Conservation (phyloP, 2,113 vertebrate species). For the Chlamydotis undulata region DNA sequence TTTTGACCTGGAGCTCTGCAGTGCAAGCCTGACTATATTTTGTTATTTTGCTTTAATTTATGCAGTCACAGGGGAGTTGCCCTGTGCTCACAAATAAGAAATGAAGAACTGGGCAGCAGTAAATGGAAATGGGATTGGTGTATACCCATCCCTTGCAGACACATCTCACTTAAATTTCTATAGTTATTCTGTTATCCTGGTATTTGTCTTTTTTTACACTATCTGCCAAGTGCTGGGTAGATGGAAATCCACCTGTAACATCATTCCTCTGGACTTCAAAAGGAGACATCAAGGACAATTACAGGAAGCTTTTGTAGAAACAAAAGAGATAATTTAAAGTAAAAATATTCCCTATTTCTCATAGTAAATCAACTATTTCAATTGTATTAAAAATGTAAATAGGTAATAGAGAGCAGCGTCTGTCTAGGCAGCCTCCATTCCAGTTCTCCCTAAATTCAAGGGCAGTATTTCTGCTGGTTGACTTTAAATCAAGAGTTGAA, state of each 20-base stretch:
- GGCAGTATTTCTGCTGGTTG: not conserved
- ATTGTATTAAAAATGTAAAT: not conserved
- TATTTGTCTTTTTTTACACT: not conserved
- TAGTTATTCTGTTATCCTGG: not conserved
- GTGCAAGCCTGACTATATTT: not conserved
- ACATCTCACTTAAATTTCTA: not conserved
- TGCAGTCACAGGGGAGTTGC: not conserved
- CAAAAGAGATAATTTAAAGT: not conserved
- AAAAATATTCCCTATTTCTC: not conserved
- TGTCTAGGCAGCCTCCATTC: not conserved
- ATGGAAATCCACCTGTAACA: not conserved
- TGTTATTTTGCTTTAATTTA: not conserved
- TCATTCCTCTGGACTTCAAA: not conserved
- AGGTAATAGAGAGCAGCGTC: not conserved
- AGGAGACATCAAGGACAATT: not conserved
- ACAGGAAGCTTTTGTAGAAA: not conserved
- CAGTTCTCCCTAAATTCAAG: not conserved
- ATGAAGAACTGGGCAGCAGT: not conserved
- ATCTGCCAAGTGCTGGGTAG: not conserved
- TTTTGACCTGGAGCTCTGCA: not conserved
- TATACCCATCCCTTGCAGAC: not conserved
- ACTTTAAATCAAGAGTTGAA: rapidly evolving
- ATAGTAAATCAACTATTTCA: not conserved
- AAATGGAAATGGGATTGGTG: not conserved
- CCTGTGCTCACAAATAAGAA: not conserved